A percentile compares a stretch with the other conserved stretches of the same genome.
phyloP scores from a whole-genome alignment of 1,140 invertebrate species.

The Hycleus phaleratus region DNA sequence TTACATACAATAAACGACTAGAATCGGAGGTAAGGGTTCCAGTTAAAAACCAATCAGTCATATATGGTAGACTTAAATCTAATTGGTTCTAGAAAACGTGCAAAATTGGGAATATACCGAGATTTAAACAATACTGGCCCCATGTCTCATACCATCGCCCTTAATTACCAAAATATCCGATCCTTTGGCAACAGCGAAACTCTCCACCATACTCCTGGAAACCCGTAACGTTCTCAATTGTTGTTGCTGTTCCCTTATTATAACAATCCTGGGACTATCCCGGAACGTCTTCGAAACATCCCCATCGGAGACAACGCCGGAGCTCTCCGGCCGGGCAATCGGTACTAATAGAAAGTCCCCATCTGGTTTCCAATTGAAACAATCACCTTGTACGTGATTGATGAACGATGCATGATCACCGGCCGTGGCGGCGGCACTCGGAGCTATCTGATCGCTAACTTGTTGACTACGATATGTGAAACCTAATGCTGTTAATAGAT shows the following conservation, averaged over 20 bases:
- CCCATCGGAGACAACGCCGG: constrained; percentile 28
- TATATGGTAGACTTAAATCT: neutral
- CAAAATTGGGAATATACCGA: neutral
- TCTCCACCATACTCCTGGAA: constrained; percentile 36
- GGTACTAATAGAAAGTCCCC: constrained; percentile 35
- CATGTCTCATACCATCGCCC: constrained; percentile 28
- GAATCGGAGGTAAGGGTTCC: neutral
- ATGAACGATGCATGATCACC: constrained; percentile 35
- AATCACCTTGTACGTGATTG: constrained; percentile 31
- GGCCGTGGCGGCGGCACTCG: constrained; percentile 33
- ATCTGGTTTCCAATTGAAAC: constrained; percentile 24
- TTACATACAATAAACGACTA: neutral
- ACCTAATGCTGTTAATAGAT: constrained; percentile 42
- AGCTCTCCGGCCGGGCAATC: constrained; percentile 34
- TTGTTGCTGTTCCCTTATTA: constrained; percentile 21
- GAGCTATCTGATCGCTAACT: constrained; percentile 26
- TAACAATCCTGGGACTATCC: constrained; percentile 25
- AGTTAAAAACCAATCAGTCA: neutral
- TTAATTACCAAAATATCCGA: constrained; percentile 32
- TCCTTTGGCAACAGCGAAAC: constrained; percentile 30
- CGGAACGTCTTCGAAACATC: constrained; percentile 22
- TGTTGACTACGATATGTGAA: constrained; percentile 38
- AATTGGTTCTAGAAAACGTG: neutral
- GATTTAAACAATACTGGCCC: constrained; percentile 28
- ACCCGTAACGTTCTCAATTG: constrained; percentile 19